Evolutionary conservation across 2,888 invertebrate genomes (phyloP), one percentile per base, ranked within the genome.

Genomic region (Apotomis betuletana): DNA sequence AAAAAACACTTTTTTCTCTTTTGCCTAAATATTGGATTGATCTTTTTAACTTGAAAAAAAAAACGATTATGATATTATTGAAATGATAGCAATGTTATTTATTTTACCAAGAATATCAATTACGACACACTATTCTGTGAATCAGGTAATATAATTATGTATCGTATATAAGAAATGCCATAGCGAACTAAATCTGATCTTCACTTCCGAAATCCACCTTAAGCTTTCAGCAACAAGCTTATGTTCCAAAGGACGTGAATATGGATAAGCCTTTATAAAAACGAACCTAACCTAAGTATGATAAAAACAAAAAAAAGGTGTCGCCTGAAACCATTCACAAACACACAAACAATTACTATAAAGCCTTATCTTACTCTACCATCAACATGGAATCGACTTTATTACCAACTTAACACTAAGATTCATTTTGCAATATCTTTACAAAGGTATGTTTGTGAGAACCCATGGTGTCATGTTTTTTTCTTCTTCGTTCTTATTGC

Each of bases 321-420:
- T 13, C 69, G 61, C 68, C 54, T 15, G 44, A 6, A 61, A 27
- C 55, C 62, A 69, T 69, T 62, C 69, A 62, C 62, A 69, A 69
- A 54, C 51, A 59, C 44, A 41, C 49, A 44, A 10, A 46, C 55
- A 13, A 62, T 15, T 54, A 44, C 13, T n/a, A 60, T 54, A 68
- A 52, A 13, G 67, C 10, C 38, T 4, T 41, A 59, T 61, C n/a
- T n/a, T 12, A 41, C 49, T n/a, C 38, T 13, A 51, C 52, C 60
- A 5, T 0, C 15, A 61, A 27, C 9, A 15, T 13, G 54, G 63
- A 63, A 13, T 9, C 49, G 12, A 46, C 60, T 54, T n/a, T 54
- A 41, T 10, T 10, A n/a, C 12, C 15, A 51, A 46, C 12, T 15
- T 5, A 12, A 41, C 6, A 41, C 1, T 44, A 71, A 71, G 51